Conservation (phyloP, 1,140 invertebrate species). For the Bombus affinis region DNA sequence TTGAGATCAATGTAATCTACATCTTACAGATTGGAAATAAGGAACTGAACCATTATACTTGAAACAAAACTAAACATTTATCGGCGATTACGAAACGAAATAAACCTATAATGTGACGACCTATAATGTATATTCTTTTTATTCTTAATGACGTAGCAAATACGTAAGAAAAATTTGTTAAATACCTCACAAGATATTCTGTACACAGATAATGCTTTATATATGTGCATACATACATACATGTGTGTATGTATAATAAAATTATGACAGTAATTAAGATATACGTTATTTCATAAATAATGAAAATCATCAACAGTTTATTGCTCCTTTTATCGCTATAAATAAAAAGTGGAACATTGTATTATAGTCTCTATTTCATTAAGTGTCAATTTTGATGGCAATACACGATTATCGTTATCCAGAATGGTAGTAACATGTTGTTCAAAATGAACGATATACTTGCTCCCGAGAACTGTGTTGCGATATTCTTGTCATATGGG, state of each 20-base stretch:
- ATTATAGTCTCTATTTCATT: slow-evolving; percentile 67
- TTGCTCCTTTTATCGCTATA: slow-evolving; percentile 75
- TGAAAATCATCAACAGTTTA: slow-evolving; percentile 73
- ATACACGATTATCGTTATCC: slow-evolving; percentile 33
- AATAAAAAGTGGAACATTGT: slow-evolving; percentile 74
- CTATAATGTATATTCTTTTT: neutral
- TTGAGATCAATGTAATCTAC: neutral
- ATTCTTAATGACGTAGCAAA: neutral
- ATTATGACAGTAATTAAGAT: slow-evolving; percentile 77
- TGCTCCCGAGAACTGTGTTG: slow-evolving; percentile 53
- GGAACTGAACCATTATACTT: neutral
- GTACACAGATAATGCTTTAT: slow-evolving; percentile 43
- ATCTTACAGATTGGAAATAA: neutral
- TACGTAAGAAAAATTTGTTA: neutral
- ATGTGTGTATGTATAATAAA: slow-evolving; percentile 71
- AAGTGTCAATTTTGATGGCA: slow-evolving; percentile 51
- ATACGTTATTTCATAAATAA: slow-evolving; percentile 78
- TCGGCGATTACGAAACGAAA: neutral
- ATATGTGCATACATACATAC: slow-evolving; percentile 60
- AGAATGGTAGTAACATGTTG: slow-evolving; percentile 46
- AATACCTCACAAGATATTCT: slow-evolving; percentile 4
- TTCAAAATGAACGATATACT: slow-evolving; percentile 40
- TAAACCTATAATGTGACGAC: neutral
- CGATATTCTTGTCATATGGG: slow-evolving; percentile 54
- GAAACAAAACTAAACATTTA: neutral